These are phyloP conservation scores for Xiphophorus birchmanni DNA, from an alignment of 2,797 vertebrate genomes.

Conservation along the genomic window DNA sequence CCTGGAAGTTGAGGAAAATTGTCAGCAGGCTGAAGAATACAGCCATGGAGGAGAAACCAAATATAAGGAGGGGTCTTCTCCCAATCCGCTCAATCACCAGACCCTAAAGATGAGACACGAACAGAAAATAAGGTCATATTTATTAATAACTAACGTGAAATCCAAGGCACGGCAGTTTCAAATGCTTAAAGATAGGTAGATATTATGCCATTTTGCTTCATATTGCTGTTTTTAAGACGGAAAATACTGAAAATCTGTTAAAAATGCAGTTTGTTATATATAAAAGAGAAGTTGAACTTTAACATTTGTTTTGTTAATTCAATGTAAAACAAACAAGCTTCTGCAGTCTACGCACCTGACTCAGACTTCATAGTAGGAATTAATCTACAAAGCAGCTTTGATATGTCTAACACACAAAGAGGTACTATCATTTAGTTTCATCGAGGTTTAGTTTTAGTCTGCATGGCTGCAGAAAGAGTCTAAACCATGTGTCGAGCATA, in stretches of 20 bases:
- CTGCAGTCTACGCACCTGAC: neutral
- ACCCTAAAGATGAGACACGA: constrained; percentile 75
- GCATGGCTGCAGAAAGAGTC: neutral
- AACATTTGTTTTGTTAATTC: neutral
- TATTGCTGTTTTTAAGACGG: neutral
- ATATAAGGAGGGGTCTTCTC: constrained; percentile 88
- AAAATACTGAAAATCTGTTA: neutral
- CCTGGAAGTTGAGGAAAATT: constrained; percentile 89
- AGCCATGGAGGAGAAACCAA: constrained; percentile 90
- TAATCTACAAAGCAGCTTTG: neutral
- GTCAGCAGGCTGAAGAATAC: constrained; percentile 90
- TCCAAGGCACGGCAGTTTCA: neutral
- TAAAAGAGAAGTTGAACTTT: neutral
- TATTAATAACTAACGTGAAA: neutral
- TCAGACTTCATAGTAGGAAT: neutral
- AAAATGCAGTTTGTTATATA: neutral
- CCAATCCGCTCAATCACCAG: constrained; percentile 90
- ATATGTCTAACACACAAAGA: neutral
- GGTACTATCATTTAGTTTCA: neutral
- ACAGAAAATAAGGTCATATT: neutral
- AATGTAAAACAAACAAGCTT: neutral
- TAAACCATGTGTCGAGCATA: neutral
- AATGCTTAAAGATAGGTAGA: neutral
- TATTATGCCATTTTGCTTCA: neutral
- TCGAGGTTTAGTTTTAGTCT: neutral